These are phyloP conservation scores for Toxotes lorentzi DNA, from an alignment of 2,797 vertebrate species.

Conservation along the genomic window DNA sequence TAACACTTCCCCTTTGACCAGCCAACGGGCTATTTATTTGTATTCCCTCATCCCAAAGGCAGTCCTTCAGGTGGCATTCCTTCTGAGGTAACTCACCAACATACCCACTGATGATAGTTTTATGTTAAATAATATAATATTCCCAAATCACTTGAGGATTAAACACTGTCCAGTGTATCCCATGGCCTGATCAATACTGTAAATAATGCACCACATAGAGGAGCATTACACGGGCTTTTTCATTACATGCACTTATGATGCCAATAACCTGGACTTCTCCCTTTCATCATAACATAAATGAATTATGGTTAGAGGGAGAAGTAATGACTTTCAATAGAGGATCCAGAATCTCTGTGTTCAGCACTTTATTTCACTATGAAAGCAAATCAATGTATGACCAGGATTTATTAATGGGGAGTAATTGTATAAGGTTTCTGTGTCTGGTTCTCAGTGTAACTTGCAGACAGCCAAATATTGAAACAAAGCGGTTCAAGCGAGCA, in stretches of 20 bases:
- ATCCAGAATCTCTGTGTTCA: constrained; percentile 46
- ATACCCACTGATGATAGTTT: no score
- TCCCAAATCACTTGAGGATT: not conserved
- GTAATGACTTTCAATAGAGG: constrained; percentile 41
- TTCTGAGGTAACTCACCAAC: no score
- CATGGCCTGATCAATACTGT: constrained; percentile 9
- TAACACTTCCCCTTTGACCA: no score
- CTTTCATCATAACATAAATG: constrained; percentile 52
- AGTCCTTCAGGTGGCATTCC: no score
- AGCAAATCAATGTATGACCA: constrained; percentile 47
- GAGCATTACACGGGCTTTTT: constrained; percentile 41
- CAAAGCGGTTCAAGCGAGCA: constrained; percentile 12
- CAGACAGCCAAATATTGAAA: constrained; percentile 35
- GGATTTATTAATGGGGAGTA: constrained; percentile 40
- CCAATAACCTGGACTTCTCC: constrained; percentile 38
- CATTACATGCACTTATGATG: constrained; percentile 40
- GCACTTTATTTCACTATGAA: constrained; percentile 52
- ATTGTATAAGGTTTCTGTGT: constrained; percentile 18
- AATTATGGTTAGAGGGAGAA: constrained; percentile 34
- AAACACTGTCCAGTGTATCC: not conserved
- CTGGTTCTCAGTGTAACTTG: constrained; percentile 9
- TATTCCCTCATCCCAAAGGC: no score
- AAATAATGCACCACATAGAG: constrained; percentile 21
- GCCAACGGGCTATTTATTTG: no score
- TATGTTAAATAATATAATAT: no score